A percentile compares a stretch with the other conserved stretches of the same genome.
phyloP scores from a whole-genome alignment of 1,140 invertebrate species.

The Campodea augens region DNA sequence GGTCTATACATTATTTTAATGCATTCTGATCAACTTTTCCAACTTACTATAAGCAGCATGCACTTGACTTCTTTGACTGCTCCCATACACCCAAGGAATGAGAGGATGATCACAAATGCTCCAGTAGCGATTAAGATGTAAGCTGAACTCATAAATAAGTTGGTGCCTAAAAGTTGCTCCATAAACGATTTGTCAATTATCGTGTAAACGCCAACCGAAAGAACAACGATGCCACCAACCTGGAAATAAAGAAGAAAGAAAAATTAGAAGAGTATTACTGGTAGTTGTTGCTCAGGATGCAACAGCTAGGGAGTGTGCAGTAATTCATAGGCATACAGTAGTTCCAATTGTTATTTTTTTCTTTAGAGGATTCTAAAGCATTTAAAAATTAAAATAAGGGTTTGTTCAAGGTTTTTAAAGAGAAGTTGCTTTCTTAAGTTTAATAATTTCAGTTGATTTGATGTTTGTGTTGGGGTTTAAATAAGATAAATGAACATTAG shows the following conservation, averaged over 20 bases:
- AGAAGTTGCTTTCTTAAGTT: no score
- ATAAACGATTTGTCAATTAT: slow-evolving; percentile 62
- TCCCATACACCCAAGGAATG: slow-evolving; percentile 68
- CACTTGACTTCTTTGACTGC: slow-evolving; percentile 74
- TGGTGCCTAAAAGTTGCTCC: slow-evolving; percentile 57
- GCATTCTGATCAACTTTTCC: no score
- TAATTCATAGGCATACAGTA: no score
- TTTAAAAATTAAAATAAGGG: neutral
- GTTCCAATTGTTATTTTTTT: neutral
- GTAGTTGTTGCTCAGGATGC: neutral
- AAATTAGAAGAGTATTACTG: neutral
- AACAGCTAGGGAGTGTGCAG: no score
- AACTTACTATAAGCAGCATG: slow-evolving; percentile 61
- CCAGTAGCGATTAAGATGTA: slow-evolving; percentile 63
- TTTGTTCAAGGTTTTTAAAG: neutral
- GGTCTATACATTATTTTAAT: no score
- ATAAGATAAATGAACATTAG: no score
- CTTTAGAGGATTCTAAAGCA: neutral
- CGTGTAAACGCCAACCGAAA: slow-evolving; percentile 59
- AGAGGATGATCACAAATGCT: slow-evolving; percentile 48
- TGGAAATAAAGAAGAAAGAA: slow-evolving; percentile 23
- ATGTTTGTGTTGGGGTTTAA: no score
- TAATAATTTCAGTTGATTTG: no score
- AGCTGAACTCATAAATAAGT: slow-evolving; percentile 59
- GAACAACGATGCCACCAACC: slow-evolving; percentile 55